Conservation (phyloP, 2,797 vertebrate species). For the Acanthis flammea region DNA sequence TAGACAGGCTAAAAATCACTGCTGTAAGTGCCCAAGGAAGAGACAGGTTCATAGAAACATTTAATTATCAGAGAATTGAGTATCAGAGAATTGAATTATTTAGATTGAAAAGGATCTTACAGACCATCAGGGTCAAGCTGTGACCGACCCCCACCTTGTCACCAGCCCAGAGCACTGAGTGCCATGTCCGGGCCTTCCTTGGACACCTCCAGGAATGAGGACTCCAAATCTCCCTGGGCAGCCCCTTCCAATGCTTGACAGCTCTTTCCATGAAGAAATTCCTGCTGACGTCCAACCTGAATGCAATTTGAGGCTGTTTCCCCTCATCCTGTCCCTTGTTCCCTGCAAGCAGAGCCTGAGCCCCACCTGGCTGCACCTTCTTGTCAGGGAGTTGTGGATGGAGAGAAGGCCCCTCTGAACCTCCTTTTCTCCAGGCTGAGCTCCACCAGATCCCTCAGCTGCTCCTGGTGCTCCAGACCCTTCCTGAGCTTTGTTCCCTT, state of each 20-base stretch:
- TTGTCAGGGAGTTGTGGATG: background rate
- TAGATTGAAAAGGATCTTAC: background rate
- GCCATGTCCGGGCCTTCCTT: background rate
- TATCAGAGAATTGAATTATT: background rate
- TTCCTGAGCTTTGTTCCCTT: accelerated
- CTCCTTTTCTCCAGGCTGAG: background rate
- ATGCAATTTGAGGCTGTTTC: accelerated
- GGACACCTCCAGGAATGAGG: background rate
- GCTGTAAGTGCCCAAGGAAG: background rate
- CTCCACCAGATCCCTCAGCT: accelerated
- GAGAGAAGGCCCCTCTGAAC: accelerated
- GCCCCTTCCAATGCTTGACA: background rate
- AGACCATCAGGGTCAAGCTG: background rate
- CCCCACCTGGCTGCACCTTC: background rate
- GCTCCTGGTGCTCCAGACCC: background rate
- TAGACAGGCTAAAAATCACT: background rate
- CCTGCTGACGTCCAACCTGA: background rate
- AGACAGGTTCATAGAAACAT: background rate
- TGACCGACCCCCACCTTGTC: accelerated
- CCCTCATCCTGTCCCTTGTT: background rate
- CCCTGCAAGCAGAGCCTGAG: accelerated
- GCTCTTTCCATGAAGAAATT: background rate
- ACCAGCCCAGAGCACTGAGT: background rate
- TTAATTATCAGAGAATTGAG: background rate
- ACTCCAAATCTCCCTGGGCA: background rate